Evolutionary conservation across 2,113 vertebrate genomes (phyloP).

Genomic region (Entomyzon cyanotis): DNA sequence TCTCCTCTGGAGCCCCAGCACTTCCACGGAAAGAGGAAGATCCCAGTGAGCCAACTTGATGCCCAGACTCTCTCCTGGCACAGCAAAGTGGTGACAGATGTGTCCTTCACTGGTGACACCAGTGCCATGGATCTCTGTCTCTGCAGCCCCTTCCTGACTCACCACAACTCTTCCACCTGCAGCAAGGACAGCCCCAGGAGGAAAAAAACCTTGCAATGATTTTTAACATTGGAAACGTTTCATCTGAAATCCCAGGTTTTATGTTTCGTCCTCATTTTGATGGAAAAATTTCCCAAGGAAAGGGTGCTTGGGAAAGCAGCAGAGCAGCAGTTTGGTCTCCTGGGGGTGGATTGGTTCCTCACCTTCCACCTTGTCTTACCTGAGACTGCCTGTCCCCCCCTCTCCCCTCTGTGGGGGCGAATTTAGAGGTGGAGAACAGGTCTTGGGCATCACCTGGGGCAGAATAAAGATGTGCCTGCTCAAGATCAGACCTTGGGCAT

Average conservation of each 20-base stretch:
- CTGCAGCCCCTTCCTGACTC: neutral
- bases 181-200: accelerated
- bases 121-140: neutral
- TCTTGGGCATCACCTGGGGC: too few relatives aligned
- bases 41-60: neutral
- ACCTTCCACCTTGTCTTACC: neutral
- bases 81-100: neutral
- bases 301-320: neutral
- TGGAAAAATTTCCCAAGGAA: neutral
- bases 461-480: too few relatives aligned
- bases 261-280: accelerated
- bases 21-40: neutral
- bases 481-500: too few relatives aligned
- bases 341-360: neutral
- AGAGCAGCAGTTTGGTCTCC: neutral
- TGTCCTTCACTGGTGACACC: neutral
- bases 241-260: neutral
- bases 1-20: neutral
- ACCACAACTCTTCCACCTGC: neutral
- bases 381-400: neutral
- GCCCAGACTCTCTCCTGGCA: neutral
- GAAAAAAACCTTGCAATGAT: neutral
- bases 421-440: neutral
- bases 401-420: neutral
- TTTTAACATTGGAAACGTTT: neutral